phyloP scores from a whole-genome alignment of 2,888 invertebrate genomes.

The Rutpela maculata region DNA sequence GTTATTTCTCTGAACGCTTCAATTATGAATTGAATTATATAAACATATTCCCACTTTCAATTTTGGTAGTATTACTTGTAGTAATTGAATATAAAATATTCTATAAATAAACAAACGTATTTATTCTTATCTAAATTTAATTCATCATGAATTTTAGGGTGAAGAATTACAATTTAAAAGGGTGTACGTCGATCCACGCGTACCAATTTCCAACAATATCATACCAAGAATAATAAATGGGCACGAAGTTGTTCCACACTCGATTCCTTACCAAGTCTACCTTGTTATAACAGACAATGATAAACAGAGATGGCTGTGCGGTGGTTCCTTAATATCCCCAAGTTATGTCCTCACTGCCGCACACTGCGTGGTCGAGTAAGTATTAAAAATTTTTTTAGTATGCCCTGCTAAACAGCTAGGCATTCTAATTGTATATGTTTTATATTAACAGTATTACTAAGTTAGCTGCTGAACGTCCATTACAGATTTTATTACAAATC shows the following conservation, averaged over 20 bases:
- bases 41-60: too few relatives aligned
- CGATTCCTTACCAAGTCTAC: constrained; percentile 54
- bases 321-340: constrained; percentile 51
- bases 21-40: too few relatives aligned
- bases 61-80: too few relatives aligned
- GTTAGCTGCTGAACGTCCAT: too few relatives aligned
- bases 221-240: constrained; percentile 50
- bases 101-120: too few relatives aligned
- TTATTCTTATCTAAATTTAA: too few relatives aligned
- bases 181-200: not conserved
- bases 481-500: too few relatives aligned
- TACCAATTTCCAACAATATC: not conserved
- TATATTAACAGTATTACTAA: too few relatives aligned
- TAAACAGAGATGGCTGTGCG: constrained; percentile 47
- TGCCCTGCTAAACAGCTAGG: too few relatives aligned
- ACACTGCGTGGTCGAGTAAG: constrained; percentile 52
- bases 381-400: constrained; percentile 1
- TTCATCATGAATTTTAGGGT: not conserved
- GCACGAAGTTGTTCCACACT: constrained; percentile 53
- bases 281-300: constrained; percentile 11
- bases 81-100: too few relatives aligned
- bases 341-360: constrained; percentile 53
- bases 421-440: too few relatives aligned
- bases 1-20: too few relatives aligned
- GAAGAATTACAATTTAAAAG: not conserved